Evolutionary conservation across 2,797 vertebrate genomes (phyloP), one percentile per base, ranked within the genome.

Genomic region (Amazonetta brasiliensis): DNA sequence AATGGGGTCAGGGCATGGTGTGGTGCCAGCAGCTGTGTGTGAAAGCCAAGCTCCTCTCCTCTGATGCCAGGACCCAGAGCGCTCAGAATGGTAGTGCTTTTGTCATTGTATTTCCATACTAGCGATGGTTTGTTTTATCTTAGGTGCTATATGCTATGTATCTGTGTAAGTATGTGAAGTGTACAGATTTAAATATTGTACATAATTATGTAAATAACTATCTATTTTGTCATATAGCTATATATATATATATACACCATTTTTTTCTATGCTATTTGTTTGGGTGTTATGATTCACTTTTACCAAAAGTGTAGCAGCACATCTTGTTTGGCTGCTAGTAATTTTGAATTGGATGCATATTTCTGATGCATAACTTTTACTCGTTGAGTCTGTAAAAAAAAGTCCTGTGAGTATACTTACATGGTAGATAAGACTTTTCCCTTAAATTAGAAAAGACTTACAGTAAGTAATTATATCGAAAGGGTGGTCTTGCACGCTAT

Each of bases 321-420:
- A 1, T 66, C 85, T 84, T 62, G 67, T 84, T 96, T 94, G 87
- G 74, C 77, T 84, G 64, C 77, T 20, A 67, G 74, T 37, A 81
- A 75, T 72, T 87, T 77, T 90, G 86, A 94, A 87, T 94, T 92
- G 79, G 67, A 39, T 83, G 62, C 22, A 6, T 25, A 22, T 72
- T 71, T 60, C 59, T 83, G 46, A 71, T 48, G 54, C 39, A 37
- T 63, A 43, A 43, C 63, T 94, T 75, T n/a, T 50, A 33, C 41
- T 82, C 2, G 25, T 56, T 31, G 31, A 55, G 30, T 64, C 80
- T 74, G 56, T 28, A 35, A 62, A 83, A 87, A 81, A 59, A 63
- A 22, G 52, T 91, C 54, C 79, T 54, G 19, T 37, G 69, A 44
- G 87, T 91, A n/a, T 77, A 76, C 88, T 92, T 87, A 56, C 18